Base-by-base conservation (phyloP, 30 jellyfish, hydroid and myxozoan genomes). In the Morbakka virulenta region DNA sequence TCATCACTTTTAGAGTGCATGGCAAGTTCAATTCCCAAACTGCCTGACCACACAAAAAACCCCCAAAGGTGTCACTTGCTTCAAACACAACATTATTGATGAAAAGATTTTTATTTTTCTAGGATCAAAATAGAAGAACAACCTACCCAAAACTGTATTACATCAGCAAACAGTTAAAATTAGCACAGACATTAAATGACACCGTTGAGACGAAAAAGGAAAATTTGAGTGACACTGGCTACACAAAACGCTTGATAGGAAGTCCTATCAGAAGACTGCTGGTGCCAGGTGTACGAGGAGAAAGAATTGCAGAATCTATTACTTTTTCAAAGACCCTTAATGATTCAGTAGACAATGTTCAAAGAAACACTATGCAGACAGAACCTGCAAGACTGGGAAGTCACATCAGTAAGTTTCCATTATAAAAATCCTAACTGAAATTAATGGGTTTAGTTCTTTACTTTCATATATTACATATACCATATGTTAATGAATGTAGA, bases 201-300 rank as follows among this genome's bases (percentile, higher is more conserved):
- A 9, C 57, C 9, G 57, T 41, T 41, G 13, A 41, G 17, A 41
- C 17, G 57, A 41, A 41, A 6, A 41, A 41, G 17, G 57, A 41
- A 9, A 41, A 41, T 17, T 6, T 6, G 9, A 41, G 57, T 41
- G 57, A 41, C 57, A 41, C 17, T 6, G n/a, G n/a, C n/a, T n/a
- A n/a, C n/a, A 41, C 57, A 9, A 17, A 32, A 47, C n/a, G 52
- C 61, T 73, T 76, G 61, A 77, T 82, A 3, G 89, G 79, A 29
- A 76, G 86, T 35, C 97, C 81, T 47, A 0, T 78, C 12, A 48
- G 79, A 24, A 49, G 82, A 4, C 28, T 52, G 24, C 20, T 89
- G 86, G 96, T 77, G 1, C 89, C 96, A 0, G 96, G 96, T 3
- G 95, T 89, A 20, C 82, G 88, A 2, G 97, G 97, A 11, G 97